Base-by-base conservation (phyloP, 2,797 vertebrate species). In the Notoglanidium macrostoma region DNA sequence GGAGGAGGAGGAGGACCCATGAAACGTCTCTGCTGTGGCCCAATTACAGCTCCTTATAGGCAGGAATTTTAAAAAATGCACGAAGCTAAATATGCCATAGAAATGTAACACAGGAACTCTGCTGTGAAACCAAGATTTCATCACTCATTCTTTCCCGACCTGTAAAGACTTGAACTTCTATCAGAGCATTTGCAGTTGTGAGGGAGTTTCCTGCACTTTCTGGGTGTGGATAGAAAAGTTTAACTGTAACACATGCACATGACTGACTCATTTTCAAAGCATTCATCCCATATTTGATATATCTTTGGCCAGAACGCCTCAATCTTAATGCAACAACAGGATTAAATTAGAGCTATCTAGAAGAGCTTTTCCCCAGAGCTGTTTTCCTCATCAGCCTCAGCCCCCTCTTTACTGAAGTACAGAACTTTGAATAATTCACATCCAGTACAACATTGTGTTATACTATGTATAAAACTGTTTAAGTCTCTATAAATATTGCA, bases 121-220 rank as follows among this genome's bases (percentile, higher is more conserved):
- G 59, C 85, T 32, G 68, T 51, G 80, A 85, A 85, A 73, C 88
- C 81, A 57, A 87, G 81, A 89, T 87, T 86, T 86, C 65, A 82
- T 79, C 61, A 67, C 82, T 76, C 8, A 74, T 85, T 87, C 68
- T 76, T 85, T 63, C n/a, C 68, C 32, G 59, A 85, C 89, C 85
- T 89, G 90, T 89, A 85, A 89, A 73, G 76, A 89, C 90, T 86
- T 87, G 86, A 89, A 73, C 40, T 74, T 88, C 70, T 23, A 65
- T 65, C n/a, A 63, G 44, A 85, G 68, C 79, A 67, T 32, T 57
- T 15, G 70, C 67, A 84, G 40, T 82, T 73, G 76, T 59, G 57
- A 67, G 65, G 83, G 77, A 85, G 63, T 79, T 68, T 74, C 72
- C 54, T 78, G 79, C 44, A 65, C 67, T 80, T 88, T 84, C 51